A percentile compares a stretch with the other conserved stretches of the same genome.
Evolutionary conservation across 2,888 invertebrate species (phyloP).

Genomic region (Aleiodes testaceus): DNA sequence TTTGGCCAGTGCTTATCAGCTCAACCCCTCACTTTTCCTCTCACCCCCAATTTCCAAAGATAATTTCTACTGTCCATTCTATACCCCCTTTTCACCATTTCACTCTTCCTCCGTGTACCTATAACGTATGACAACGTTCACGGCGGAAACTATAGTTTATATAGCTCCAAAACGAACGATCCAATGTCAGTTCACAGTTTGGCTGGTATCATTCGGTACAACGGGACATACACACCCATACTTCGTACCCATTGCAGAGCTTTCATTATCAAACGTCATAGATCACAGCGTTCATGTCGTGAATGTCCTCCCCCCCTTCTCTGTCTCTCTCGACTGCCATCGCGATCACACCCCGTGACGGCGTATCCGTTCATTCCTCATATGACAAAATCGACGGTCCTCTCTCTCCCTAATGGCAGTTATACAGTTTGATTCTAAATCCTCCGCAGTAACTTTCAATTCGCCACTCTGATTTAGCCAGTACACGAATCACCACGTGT

Average conservation of each 20-base stretch:
- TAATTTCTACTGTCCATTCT: conserved; percentile 33
- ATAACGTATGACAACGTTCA: conserved; percentile 48
- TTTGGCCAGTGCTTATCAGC: conserved; percentile 39
- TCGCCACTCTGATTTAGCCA: conserved; percentile 31
- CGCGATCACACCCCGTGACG: conserved; percentile 61
- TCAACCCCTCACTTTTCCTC: conserved; percentile 29
- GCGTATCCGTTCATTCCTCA: conserved; percentile 70
- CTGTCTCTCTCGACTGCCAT: background rate
- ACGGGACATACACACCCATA: conserved; percentile 41
- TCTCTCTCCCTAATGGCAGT: background rate
- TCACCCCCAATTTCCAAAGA: conserved; percentile 38
- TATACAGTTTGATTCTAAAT: conserved; percentile 26
- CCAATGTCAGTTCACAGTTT: conserved; percentile 34
- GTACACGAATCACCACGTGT: background rate
- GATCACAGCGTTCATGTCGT: conserved; percentile 59
- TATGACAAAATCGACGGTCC: conserved; percentile 54
- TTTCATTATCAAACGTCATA: conserved; percentile 72
- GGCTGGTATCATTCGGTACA: conserved; percentile 39
- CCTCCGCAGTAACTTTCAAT: conserved; percentile 44
- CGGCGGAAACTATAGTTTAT: conserved; percentile 66
- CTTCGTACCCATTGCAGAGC: conserved; percentile 59
- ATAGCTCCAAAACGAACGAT: conserved; percentile 34
- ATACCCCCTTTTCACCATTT: conserved; percentile 5
- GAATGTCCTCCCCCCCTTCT: conserved; percentile 13
- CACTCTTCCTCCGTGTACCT: background rate